Base-by-base conservation (phyloP, 2,113 vertebrate genomes). In the Azemiops feae region DNA sequence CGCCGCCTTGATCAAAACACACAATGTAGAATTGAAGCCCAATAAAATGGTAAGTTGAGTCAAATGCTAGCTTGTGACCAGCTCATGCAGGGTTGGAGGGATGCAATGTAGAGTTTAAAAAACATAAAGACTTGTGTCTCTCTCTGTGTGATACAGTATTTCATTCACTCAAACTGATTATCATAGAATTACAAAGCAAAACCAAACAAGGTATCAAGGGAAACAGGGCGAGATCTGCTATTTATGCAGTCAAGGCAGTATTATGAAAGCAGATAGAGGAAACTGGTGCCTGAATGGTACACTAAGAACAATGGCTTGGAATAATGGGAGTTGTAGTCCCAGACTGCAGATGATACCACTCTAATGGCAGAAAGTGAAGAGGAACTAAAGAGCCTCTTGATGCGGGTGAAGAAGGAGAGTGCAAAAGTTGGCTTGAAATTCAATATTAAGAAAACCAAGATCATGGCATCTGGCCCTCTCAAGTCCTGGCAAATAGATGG, bases 21-120 rank as follows among this genome's bases (percentile, higher is more conserved):
- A 0, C 0, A 0, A 25, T 0, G 0, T 16, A 14, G 60, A 45
- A 45, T 22, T 53, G 22, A 3, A 89, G 53, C 89, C 23, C n/a
- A 64, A 92, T 89, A 34, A 89, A n/a, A 90, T 53, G 92, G 30
- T 18, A 87, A 58, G n/a, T 91, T 45, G 87, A 94, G 57, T 57
- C n/a, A 4, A 39, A 93, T n/a, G 5, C 39, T 12, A 90, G 94
- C 45, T 27, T 39, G 89, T 27, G 60, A 90, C 6, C 0, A 12
- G 23, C 1, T 92, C 54, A 92, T 50, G 14, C 57, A 1, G 91
- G 1, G 91, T 16, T 20, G 10, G 45, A 54, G 69, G 14, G 92
- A 89, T 16, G 30, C 27, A 85, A n/a, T n/a, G 43, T 18, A 9
- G 43, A 85, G 53, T 2, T 34, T 30, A 4, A 22, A 89, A 55